These are phyloP conservation scores for Malurus leucopterus DNA, from an alignment of 2,797 vertebrate genomes.

Conservation along the genomic window DNA sequence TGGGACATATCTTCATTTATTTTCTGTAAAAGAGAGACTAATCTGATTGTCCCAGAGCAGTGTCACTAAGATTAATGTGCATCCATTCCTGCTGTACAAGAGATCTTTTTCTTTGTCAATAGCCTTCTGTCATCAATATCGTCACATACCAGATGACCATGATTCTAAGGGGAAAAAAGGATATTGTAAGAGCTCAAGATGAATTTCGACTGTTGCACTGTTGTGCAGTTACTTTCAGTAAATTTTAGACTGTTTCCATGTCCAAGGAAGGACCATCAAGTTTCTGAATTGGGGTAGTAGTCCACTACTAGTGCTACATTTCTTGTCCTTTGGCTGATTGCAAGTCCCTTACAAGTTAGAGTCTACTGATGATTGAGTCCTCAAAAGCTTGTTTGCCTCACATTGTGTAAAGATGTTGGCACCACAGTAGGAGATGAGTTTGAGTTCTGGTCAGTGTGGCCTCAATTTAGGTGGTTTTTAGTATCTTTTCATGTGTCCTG, in stretches of 20 bases:
- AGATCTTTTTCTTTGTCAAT: background rate
- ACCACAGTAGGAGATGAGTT: background rate
- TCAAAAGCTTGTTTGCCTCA: background rate
- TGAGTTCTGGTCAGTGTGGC: background rate
- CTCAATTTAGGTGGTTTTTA: background rate
- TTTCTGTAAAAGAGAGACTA: background rate
- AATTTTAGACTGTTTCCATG: background rate
- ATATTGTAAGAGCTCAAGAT: background rate
- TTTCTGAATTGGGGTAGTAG: background rate
- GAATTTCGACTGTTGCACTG: background rate
- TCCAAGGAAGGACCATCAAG: background rate
- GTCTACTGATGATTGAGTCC: background rate
- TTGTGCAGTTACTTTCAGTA: background rate
- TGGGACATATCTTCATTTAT: background rate
- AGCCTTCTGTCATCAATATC: background rate
- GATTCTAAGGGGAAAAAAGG: background rate
- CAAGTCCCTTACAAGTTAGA: background rate
- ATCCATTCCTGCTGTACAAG: background rate
- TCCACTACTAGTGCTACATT: background rate
- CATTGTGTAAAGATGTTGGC: background rate
- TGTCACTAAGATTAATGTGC: background rate
- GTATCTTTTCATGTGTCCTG: background rate
- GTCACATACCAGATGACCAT: background rate
- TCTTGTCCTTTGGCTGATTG: background rate
- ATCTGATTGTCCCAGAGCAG: background rate